Conservation (phyloP, 2,797 vertebrate species). For the Arrhamphus sclerolepis region DNA sequence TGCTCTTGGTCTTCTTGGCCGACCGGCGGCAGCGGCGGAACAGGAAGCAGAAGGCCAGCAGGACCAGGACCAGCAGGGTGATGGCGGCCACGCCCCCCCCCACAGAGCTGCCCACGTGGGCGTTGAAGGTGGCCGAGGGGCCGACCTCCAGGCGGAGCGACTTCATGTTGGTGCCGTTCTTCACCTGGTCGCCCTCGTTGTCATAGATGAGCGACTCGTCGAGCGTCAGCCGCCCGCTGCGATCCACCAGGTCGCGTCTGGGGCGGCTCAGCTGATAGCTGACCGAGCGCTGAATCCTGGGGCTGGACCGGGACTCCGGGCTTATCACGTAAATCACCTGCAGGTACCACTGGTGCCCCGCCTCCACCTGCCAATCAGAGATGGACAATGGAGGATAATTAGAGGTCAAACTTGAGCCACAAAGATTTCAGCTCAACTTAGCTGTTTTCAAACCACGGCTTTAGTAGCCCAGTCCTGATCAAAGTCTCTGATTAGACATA, state of each 20-base stretch:
- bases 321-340: constrained; percentile 96
- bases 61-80: constrained; percentile 83
- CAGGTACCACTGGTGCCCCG: constrained; percentile 98
- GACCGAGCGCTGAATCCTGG: constrained; percentile 88
- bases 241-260: constrained; percentile 85
- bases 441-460: no score
- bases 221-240: constrained; percentile 77
- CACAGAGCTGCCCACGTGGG: constrained; percentile 86
- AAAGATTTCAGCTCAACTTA: no score
- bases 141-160: constrained; percentile 85
- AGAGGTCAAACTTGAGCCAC: no score
- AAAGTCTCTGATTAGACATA: no score
- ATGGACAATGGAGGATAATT: no score
- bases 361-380: constrained; percentile 87
- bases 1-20: constrained; percentile 77
- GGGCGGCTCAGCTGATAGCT: constrained; percentile 68
- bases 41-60: constrained; percentile 85
- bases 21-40: constrained; percentile 81
- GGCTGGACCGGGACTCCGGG: constrained; percentile 85
- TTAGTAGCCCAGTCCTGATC: no score
- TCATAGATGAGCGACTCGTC: constrained; percentile 96
- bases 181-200: constrained; percentile 94
- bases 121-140: constrained; percentile 80
- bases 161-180: constrained; percentile 99
- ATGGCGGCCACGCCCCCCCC: constrained; percentile 87